A percentile compares a stretch with the other conserved stretches of the same genome.
Evolutionary conservation across 2,888 invertebrate species (phyloP).

Genomic region (Hypsopygia costalis): DNA sequence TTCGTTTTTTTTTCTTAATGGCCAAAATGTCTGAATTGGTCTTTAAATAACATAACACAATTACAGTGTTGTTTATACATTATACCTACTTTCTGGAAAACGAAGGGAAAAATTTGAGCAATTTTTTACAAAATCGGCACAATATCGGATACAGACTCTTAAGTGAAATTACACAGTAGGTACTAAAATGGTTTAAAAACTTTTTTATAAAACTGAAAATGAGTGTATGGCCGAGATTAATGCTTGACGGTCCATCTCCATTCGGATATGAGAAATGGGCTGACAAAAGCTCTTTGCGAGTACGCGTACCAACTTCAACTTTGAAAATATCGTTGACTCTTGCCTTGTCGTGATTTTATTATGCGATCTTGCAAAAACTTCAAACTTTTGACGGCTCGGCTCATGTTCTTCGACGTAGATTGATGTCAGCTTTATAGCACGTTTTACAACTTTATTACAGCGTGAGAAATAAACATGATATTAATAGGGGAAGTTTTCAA

Average conservation of each 20-base stretch:
- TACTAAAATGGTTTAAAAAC: no score
- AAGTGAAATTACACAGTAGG: no score
- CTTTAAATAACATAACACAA: no score
- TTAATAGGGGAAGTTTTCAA: constrained; percentile 23
- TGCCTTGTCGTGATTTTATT: constrained; percentile 42
- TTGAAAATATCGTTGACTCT: constrained; percentile 35
- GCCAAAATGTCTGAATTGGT: no score
- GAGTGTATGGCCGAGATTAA: constrained; percentile 32
- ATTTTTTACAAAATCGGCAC: no score
- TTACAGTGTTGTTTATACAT: no score
- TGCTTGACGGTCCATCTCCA: constrained; percentile 42
- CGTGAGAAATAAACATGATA: constrained; percentile 33
- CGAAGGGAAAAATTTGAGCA: no score
- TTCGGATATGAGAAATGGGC: constrained; percentile 50
- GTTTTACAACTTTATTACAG: constrained; percentile 19
- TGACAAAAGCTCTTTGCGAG: constrained; percentile 46
- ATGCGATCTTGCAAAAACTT: constrained; percentile 44
- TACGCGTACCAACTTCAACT: constrained; percentile 35
- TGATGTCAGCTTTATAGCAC: constrained; percentile 38
- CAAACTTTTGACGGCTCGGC: constrained; percentile 44
- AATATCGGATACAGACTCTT: no score
- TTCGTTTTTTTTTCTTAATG: no score
- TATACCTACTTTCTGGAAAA: no score
- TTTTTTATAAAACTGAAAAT: constrained; percentile 26
- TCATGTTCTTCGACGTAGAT: constrained; percentile 50